A percentile compares a stretch with the other conserved stretches of the same genome.
phyloP scores from a whole-genome alignment of 2,888 invertebrate genomes.

The Ornithoptera priamus region DNA sequence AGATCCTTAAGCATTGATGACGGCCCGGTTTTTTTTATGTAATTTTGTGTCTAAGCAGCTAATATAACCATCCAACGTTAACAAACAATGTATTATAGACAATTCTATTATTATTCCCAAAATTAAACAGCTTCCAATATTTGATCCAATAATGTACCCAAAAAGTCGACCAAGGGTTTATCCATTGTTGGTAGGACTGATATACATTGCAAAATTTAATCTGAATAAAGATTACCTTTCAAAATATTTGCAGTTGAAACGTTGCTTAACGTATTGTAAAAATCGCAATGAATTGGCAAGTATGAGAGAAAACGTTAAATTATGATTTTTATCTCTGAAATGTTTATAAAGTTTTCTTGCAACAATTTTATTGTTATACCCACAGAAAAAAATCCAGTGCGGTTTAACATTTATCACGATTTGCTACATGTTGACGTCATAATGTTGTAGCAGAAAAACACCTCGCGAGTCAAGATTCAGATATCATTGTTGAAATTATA shows the following conservation, averaged over 20 bases:
- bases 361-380: slow-evolving; percentile 11
- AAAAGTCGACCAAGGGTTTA: too few relatives aligned
- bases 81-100: too few relatives aligned
- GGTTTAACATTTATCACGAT: slow-evolving; percentile 22
- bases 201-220: neutral
- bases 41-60: too few relatives aligned
- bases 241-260: slow-evolving; percentile 9
- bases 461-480: slow-evolving; percentile 25
- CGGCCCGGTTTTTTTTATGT: too few relatives aligned
- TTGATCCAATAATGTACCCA: too few relatives aligned
- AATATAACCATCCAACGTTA: too few relatives aligned
- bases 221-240: neutral
- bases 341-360: slow-evolving; percentile 11
- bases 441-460: slow-evolving; percentile 17
- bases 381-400: slow-evolving; percentile 5
- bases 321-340: slow-evolving; percentile 20
- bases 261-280: slow-evolving; percentile 13
- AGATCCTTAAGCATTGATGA: too few relatives aligned
- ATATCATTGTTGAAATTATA: slow-evolving; percentile 29
- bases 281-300: slow-evolving; percentile 4
- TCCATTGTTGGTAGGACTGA: too few relatives aligned
- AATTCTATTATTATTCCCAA: too few relatives aligned
- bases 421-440: slow-evolving; percentile 24
- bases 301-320: slow-evolving; percentile 14
- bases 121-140: too few relatives aligned